These are phyloP conservation scores for Harmothoe impar DNA, from an alignment of 2,888 invertebrate genomes.

Conservation along the genomic window DNA sequence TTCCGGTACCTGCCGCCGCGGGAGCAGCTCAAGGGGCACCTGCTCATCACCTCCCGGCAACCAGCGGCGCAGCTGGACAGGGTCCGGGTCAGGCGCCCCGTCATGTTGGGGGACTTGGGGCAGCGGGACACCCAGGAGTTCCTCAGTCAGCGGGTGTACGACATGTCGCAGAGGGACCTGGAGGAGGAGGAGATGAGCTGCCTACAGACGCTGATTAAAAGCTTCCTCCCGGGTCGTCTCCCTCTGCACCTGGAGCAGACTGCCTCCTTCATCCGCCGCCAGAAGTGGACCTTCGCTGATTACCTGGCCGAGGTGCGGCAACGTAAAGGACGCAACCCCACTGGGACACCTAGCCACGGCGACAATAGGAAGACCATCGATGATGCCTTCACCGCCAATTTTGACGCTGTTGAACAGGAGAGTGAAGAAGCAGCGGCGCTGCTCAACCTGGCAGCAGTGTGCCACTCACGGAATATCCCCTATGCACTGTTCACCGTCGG, in stretches of 20 bases:
- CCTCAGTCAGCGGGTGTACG: slow-evolving; percentile 5
- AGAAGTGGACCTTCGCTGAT: not conserved
- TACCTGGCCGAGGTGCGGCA: not conserved
- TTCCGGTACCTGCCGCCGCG: slow-evolving; percentile 18
- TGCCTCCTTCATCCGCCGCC: slow-evolving; percentile 36
- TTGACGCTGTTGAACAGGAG: not conserved
- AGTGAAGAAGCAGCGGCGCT: not conserved
- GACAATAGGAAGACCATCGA: slow-evolving; percentile 42
- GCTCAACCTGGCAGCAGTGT: slow-evolving; percentile 41
- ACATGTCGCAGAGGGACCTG: not conserved
- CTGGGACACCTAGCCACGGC: not conserved
- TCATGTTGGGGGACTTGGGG: not conserved
- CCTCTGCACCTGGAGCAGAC: slow-evolving; percentile 46
- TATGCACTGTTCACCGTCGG: slow-evolving; percentile 26
- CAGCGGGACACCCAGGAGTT: not conserved
- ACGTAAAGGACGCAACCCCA: slow-evolving; percentile 10
- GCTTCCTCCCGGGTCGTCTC: not conserved
- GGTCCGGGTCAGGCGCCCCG: not conserved
- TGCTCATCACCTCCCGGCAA: not conserved
- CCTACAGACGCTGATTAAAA: not conserved
- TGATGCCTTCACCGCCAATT: slow-evolving; percentile 38
- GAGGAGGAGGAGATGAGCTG: not conserved
- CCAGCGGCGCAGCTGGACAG: not conserved
- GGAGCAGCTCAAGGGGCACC: not conserved
- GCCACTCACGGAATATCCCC: slow-evolving; percentile 49